Base-by-base conservation (phyloP, 2,113 vertebrate genomes). In the Crotalus viridis region DNA sequence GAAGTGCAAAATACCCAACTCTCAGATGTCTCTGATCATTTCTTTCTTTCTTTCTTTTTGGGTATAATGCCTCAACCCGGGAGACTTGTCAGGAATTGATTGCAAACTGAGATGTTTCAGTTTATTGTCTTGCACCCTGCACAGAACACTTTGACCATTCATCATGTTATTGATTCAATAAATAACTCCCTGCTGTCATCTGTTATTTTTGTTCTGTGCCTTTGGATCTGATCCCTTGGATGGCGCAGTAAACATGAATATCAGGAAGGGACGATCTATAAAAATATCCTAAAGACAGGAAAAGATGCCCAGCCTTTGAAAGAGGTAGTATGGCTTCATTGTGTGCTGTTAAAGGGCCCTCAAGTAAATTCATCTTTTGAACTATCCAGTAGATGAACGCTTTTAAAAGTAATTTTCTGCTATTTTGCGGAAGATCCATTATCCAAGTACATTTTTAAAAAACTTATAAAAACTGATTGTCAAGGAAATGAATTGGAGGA, bases 141-240 rank as follows among this genome's bases (percentile, higher is more conserved):
- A 22, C 19, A 10, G 55, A 92, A 33, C 74, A 89, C 64, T 69
- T 57, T 55, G 33, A 21, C 88, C 90, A 74, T 74, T 51, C 88
- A 92, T 93, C 85, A 93, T 91, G 93, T 86, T 91, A 94, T 94
- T 2, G 3, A 91, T 92, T 85, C 92, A 26, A 91, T 94, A 93
- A 95, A 87, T 43, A 90, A 85, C 13, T 89, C 33, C 56, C 59
- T 51, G 24, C 1, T 89, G 46, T 92, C 85, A 33, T 19, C 55
- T 26, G 55, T 46, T 94, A 54, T 85, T 81, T 81, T 87, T 89
- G 3, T 54, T 90, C 93, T 52, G 1, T 90, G 55, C 46, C 90
- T 92, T 92, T 85, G 21, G 10, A 64, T 86, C 4, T 7, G 48
- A 93, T 22, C 55, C 21, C 88, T 24, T 85, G 87, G 74, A 15